A percentile compares a stretch with the other conserved stretches of the same genome.
These are phyloP conservation scores for Antechinus flavipes DNA, from an alignment of 2,113 vertebrate genomes.

Conservation along the genomic window DNA sequence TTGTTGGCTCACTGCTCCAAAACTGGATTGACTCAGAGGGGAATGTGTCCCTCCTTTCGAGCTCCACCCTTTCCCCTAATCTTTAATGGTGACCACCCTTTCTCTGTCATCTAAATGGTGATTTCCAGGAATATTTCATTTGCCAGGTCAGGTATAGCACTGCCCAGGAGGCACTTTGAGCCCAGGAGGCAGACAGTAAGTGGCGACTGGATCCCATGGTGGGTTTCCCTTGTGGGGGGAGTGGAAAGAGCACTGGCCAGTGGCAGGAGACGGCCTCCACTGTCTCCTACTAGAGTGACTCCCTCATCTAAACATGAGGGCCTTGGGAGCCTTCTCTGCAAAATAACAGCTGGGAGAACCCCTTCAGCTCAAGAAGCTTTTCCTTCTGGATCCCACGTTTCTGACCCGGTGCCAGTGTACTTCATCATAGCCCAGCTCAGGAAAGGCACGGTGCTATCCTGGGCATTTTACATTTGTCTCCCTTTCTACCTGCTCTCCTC, in stretches of 20 bases:
- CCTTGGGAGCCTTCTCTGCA: not conserved
- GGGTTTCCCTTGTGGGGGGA: too few species aligned
- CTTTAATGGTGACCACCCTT: slow-evolving; percentile 41
- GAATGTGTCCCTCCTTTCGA: not conserved
- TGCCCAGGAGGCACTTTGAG: too few species aligned
- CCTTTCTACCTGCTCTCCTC: too few species aligned
- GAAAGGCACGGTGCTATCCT: too few species aligned
- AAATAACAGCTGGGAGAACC: not conserved
- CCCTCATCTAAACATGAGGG: not conserved
- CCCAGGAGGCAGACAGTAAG: too few species aligned
- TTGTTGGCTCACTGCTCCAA: too few species aligned
- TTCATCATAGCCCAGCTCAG: too few species aligned
- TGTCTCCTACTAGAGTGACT: too few species aligned
- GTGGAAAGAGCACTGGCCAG: not conserved
- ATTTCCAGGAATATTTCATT: slow-evolving; percentile 29
- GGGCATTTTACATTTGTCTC: not conserved
- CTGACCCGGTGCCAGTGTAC: not conserved
- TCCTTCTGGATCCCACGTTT: not conserved
- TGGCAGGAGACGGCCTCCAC: too few species aligned
- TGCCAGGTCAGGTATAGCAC: slow-evolving; percentile 18
- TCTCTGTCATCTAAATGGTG: slow-evolving; percentile 19
- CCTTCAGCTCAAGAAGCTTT: too few species aligned
- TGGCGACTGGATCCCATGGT: too few species aligned
- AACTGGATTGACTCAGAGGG: too few species aligned
- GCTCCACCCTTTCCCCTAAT: not conserved